Evolutionary conservation across 2,113 vertebrate genomes (phyloP).

Genomic region (Lamprologus tigripictilis): DNA sequence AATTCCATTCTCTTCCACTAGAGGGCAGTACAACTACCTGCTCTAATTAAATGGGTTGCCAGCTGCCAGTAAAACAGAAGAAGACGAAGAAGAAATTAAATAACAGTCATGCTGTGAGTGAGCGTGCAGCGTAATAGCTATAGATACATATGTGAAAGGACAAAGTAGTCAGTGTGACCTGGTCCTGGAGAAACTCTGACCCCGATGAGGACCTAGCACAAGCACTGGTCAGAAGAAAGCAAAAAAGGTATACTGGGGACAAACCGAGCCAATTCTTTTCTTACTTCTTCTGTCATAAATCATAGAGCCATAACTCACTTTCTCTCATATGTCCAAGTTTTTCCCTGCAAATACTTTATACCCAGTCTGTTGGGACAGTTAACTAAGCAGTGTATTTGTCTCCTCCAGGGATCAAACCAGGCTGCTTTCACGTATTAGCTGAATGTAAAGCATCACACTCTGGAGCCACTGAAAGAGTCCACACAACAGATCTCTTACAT

Average conservation of each 20-base stretch:
- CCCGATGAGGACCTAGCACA: background rate
- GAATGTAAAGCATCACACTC: background rate
- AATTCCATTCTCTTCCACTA: background rate
- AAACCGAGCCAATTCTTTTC: background rate
- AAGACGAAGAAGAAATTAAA: background rate
- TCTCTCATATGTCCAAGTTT: background rate
- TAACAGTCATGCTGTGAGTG: background rate
- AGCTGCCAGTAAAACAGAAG: background rate
- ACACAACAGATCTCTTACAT: background rate
- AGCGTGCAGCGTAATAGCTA: background rate
- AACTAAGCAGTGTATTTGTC: background rate
- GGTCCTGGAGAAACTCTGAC: background rate
- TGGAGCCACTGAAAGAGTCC: background rate
- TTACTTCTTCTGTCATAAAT: background rate
- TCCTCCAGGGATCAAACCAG: background rate
- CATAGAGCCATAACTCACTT: background rate
- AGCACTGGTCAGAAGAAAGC: background rate
- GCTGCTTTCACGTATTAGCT: background rate
- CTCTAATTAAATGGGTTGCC: background rate
- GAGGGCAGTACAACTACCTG: background rate
- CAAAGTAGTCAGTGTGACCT: background rate
- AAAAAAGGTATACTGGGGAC: background rate
- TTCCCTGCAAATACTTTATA: background rate
- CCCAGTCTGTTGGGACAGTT: background rate
- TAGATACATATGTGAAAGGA: background rate